phyloP scores from a whole-genome alignment of 2,113 vertebrate species.

The Chroicocephalus ridibundus region DNA sequence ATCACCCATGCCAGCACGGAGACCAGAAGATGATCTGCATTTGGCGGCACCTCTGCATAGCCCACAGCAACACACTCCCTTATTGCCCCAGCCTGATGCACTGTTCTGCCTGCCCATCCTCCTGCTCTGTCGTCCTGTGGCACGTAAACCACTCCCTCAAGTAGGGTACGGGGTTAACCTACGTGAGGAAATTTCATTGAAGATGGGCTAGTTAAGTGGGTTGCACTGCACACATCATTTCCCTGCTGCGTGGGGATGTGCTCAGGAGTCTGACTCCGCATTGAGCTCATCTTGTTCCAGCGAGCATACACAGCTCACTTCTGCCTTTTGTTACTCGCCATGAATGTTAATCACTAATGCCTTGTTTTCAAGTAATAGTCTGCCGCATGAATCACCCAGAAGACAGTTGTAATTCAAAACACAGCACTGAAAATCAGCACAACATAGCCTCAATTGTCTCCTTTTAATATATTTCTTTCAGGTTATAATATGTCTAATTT shows the following conservation, averaged over 20 bases:
- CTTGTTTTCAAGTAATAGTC: neutral
- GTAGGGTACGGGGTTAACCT: neutral
- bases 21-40: neutral
- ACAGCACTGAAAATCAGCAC: neutral
- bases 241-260: neutral
- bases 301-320: fast-evolving
- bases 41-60: neutral
- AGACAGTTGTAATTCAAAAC: neutral
- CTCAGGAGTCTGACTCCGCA: neutral
- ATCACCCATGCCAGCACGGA: fast-evolving
- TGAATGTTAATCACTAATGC: neutral
- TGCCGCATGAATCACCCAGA: neutral
- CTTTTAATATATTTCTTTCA: neutral
- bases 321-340: neutral
- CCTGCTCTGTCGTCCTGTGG: no score
- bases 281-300: neutral
- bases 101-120: neutral
- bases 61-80: neutral
- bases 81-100: fast-evolving
- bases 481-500: conserved; percentile 13
- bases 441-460: neutral
- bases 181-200: neutral
- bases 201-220: neutral
- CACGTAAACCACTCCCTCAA: fast-evolving
- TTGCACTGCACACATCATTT: neutral